Evolutionary conservation across 2,113 vertebrate genomes (phyloP).

Genomic region (Blennius ocellaris): DNA sequence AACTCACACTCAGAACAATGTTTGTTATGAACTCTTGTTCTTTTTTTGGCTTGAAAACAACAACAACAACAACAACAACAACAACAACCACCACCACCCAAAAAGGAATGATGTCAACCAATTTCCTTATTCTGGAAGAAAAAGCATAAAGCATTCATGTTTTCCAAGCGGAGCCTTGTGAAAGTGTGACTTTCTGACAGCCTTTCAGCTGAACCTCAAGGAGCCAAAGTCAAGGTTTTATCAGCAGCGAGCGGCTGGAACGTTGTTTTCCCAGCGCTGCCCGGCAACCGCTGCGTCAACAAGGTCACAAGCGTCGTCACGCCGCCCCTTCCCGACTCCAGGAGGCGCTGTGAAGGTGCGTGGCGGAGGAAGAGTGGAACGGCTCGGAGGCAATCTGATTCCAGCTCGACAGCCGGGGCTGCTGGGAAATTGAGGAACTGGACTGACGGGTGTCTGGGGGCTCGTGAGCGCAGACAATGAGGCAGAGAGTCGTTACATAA

Average conservation of each 20-base stretch:
- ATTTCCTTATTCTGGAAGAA: too few species aligned
- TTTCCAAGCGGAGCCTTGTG: too few species aligned
- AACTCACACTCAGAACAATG: too few species aligned
- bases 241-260: constrained; percentile 36
- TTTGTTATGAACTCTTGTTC: too few species aligned
- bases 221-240: constrained; percentile 57
- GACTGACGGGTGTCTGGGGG: constrained; percentile 60
- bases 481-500: constrained; percentile 1
- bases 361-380: background rate
- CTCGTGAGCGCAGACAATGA: background rate
- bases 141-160: background rate
- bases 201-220: background rate
- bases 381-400: background rate
- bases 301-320: constrained; percentile 49
- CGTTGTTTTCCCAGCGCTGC: constrained; percentile 68
- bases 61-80: too few species aligned
- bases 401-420: background rate
- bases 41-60: too few species aligned
- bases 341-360: constrained; percentile 31
- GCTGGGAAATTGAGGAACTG: constrained; percentile 39
- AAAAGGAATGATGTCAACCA: too few species aligned
- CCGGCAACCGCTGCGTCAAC: constrained; percentile 71
- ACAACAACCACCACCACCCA: too few species aligned
- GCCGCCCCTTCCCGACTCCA: constrained; percentile 3
- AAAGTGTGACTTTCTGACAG: too few species aligned